Conservation (phyloP, 1,140 invertebrate genomes). For the Akabosia matsudoensis region DNA sequence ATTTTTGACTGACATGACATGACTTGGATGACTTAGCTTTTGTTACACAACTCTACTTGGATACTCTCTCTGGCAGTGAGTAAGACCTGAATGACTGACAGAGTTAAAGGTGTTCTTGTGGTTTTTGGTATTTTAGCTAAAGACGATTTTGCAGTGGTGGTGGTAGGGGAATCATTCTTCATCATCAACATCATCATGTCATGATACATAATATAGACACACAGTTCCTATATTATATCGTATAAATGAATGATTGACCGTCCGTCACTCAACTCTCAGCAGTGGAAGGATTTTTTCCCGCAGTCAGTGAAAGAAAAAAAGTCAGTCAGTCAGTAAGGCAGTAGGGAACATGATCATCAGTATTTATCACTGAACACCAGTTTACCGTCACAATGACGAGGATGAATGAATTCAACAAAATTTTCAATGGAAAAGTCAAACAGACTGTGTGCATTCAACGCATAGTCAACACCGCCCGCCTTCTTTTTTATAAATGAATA, state of each 20-base stretch:
- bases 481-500: not conserved
- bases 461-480: not conserved
- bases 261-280: constrained; percentile 33
- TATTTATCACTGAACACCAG: too few relatives aligned
- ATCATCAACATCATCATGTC: not conserved
- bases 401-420: constrained; percentile 15
- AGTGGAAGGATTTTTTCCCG: constrained; percentile 10
- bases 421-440: constrained; percentile 6
- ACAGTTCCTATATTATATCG: not conserved
- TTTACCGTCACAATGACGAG: not conserved
- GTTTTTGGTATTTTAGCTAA: not conserved
- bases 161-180: not conserved
- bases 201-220: not conserved
- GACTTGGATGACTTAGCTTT: constrained; percentile 20
- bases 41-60: not conserved
- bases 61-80: not conserved
- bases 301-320: not conserved
- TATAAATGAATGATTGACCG: constrained; percentile 41
- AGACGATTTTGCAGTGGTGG: not conserved
- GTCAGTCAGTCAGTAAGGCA: constrained; percentile 14
- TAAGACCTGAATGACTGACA: not conserved
- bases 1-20: constrained; percentile 18
- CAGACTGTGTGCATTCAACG: not conserved
- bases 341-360: not conserved
- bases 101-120: not conserved